Conservation (phyloP, 2,113 vertebrate genomes). For the Microcebus ravelobensis region DNA sequence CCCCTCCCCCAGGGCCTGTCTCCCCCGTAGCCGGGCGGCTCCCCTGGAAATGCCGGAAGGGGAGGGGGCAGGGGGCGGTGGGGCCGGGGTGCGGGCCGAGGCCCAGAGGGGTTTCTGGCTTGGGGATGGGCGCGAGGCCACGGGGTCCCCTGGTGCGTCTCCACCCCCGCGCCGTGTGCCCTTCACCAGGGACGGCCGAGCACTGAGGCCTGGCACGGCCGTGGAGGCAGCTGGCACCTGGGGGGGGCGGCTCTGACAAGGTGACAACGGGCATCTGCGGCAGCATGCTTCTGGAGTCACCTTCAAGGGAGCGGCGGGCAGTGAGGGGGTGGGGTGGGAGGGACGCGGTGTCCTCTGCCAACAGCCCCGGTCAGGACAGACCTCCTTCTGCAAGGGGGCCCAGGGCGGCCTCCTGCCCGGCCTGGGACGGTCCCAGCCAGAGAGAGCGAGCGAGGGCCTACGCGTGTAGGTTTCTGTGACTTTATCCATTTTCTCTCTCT, state of each 20-base stretch:
- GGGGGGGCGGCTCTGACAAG: background rate
- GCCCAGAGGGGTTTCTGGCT: background rate
- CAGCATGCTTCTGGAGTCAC: slow-evolving; percentile 30
- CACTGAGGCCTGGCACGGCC: background rate
- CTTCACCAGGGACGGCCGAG: background rate
- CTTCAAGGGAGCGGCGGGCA: background rate
- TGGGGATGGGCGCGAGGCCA: background rate
- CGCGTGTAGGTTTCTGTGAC: fast-evolving
- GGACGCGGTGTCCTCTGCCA: background rate
- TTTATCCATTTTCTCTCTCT: background rate
- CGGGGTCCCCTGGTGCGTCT: fast-evolving
- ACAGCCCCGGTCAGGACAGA: background rate
- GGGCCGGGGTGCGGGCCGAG: background rate
- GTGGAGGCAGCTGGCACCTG: background rate
- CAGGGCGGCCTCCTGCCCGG: background rate
- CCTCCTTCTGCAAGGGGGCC: background rate
- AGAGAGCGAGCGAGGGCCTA: too few relatives aligned
- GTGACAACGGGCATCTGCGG: background rate
- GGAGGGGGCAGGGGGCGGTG: fast-evolving
- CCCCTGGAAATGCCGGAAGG: background rate
- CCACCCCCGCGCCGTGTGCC: background rate
- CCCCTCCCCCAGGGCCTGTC: fast-evolving
- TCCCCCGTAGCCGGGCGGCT: fast-evolving
- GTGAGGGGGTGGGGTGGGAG: fast-evolving
- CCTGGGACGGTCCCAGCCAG: too few relatives aligned